Evolutionary conservation across 2,888 invertebrate species (phyloP).

Genomic region (Hylaea fasciaria): DNA sequence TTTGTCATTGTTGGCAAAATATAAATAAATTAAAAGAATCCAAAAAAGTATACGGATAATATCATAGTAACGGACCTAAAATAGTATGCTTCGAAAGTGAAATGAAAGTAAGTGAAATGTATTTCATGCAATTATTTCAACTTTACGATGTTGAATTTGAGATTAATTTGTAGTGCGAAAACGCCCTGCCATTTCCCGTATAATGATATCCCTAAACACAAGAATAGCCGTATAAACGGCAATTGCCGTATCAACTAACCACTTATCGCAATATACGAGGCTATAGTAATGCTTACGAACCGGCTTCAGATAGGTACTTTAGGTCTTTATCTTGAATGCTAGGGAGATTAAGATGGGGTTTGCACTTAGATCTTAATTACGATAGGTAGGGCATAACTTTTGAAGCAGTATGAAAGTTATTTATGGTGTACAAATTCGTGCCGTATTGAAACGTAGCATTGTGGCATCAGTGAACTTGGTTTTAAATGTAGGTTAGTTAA

Average conservation of each 20-base stretch:
- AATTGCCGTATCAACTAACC: conserved; percentile 12
- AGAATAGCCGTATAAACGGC: background rate
- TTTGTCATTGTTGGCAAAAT: too few species aligned
- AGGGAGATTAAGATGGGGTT: conserved; percentile 20
- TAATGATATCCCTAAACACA: too few species aligned
- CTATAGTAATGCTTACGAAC: conserved; percentile 16
- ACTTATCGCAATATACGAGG: conserved; percentile 35
- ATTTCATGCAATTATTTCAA: too few species aligned
- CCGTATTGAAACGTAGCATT: conserved; percentile 1
- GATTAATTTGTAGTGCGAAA: too few species aligned
- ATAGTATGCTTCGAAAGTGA: too few species aligned
- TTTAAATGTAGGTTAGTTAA: background rate
- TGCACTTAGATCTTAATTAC: conserved; percentile 30
- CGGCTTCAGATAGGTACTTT: conserved; percentile 14
- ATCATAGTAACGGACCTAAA: too few species aligned
- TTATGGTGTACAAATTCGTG: conserved; percentile 26
- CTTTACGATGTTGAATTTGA: too few species aligned
- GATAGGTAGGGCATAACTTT: conserved; percentile 21
- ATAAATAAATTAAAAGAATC: too few species aligned
- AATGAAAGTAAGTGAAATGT: too few species aligned
- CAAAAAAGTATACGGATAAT: too few species aligned
- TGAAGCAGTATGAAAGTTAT: conserved; percentile 23
- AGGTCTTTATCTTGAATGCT: conserved; percentile 32
- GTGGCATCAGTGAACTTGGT: background rate
- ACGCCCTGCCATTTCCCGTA: too few species aligned